These are phyloP conservation scores for Caenorhabditis angaria DNA, from an alignment of 2,888 invertebrate species.

Conservation along the genomic window DNA sequence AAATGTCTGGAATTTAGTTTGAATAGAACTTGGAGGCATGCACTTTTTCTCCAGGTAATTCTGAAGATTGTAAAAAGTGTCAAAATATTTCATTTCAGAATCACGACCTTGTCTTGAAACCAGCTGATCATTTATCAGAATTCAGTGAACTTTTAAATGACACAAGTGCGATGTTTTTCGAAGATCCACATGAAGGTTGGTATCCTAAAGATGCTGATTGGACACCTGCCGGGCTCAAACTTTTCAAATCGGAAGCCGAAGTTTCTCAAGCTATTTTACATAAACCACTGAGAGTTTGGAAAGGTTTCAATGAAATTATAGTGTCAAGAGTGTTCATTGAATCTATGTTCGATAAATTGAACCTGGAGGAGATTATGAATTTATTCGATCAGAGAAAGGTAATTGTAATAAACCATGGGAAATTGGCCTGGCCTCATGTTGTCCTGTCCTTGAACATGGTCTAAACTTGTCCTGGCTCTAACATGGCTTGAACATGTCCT, in stretches of 20 bases:
- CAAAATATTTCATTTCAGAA: constrained; percentile 16
- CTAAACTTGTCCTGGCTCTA: no score
- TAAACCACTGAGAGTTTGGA: constrained; percentile 19
- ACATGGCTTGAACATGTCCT: no score
- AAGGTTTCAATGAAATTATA: constrained; percentile 35
- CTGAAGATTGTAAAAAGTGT: no score
- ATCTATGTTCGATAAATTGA: constrained; percentile 36
- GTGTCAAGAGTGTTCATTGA: constrained; percentile 30
- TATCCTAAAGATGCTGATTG: constrained; percentile 32
- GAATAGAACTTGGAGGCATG: constrained; percentile 30
- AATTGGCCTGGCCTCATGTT: no score
- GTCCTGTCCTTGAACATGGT: no score
- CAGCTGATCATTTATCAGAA: constrained; percentile 28
- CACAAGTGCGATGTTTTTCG: constrained; percentile 36
- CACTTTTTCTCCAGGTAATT: constrained; percentile 20
- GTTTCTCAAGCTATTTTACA: constrained; percentile 27
- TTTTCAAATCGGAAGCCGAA: constrained; percentile 34
- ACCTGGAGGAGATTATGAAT: constrained; percentile 6
- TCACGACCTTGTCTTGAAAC: constrained; percentile 30
- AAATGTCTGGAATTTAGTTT: constrained; percentile 27
- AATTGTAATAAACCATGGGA: no score
- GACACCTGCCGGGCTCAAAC: constrained; percentile 32
- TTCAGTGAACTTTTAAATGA: constrained; percentile 28
- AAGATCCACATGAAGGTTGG: constrained; percentile 15
- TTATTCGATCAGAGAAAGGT: constrained; percentile 33